Evolutionary conservation across 2,113 vertebrate genomes (phyloP).

Genomic region (Osmerus eperlanus): DNA sequence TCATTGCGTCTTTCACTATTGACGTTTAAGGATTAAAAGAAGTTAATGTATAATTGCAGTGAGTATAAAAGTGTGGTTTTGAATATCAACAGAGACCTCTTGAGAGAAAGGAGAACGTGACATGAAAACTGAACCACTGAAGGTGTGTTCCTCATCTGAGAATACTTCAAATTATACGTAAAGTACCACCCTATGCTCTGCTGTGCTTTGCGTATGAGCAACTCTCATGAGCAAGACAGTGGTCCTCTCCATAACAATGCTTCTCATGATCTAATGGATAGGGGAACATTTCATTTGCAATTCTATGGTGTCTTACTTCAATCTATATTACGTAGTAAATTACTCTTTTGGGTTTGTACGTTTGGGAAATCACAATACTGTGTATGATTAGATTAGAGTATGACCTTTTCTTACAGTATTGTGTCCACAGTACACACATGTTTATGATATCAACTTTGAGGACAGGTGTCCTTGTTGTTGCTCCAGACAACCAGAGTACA

Average conservation of each 20-base stretch:
- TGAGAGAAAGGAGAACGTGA: conserved; percentile 13
- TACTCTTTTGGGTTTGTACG: background rate
- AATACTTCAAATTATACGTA: conserved; percentile 5
- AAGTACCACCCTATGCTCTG: conserved; percentile 12
- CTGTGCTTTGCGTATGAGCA: conserved; percentile 36
- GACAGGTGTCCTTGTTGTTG: conserved; percentile 22
- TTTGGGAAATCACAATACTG: too few species aligned
- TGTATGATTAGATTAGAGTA: too few species aligned
- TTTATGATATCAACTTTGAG: background rate
- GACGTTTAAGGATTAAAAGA: conserved; percentile 25
- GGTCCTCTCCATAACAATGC: conserved; percentile 1
- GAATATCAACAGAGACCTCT: conserved; percentile 57
- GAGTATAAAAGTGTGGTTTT: conserved; percentile 38
- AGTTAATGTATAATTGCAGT: conserved; percentile 58
- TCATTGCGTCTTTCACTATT: conserved; percentile 18
- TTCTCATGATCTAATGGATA: background rate
- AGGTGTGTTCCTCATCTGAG: background rate
- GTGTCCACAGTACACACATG: background rate
- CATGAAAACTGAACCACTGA: background rate
- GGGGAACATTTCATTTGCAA: background rate
- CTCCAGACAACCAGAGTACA: conserved; percentile 20
- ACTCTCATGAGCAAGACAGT: conserved; percentile 14
- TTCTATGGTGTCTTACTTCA: background rate
- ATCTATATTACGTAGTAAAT: background rate
- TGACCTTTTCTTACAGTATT: too few species aligned